Percentiles rank a stretch among this genome's conserved stretches.
Conservation (phyloP, 2,888 invertebrate genomes). For the Ganaspis brasiliensis region DNA sequence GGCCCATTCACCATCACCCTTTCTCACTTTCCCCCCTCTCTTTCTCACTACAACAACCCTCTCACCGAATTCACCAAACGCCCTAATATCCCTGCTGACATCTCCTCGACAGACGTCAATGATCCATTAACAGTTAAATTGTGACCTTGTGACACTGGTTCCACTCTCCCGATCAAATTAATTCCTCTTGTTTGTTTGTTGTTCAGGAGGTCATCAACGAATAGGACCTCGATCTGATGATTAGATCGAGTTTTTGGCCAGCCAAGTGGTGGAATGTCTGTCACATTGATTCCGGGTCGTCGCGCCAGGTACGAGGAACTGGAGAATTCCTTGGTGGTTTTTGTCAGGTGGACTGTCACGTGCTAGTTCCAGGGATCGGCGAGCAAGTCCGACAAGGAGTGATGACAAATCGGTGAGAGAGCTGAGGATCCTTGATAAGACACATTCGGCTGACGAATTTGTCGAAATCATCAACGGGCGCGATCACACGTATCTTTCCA, state of each 20-base stretch:
- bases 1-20: conserved; percentile 75
- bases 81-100: conserved; percentile 5
- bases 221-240: not conserved
- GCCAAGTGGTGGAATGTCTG: not conserved
- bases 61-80: conserved; percentile 20
- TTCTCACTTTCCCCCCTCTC: conserved; percentile 52
- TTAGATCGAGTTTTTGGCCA: conserved; percentile 6
- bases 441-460: conserved; percentile 57
- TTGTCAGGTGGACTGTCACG: conserved; percentile 26
- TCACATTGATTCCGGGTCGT: conserved; percentile 43
- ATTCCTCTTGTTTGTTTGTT: too few relatives aligned
- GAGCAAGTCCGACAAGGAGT: conserved; percentile 21
- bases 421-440: conserved; percentile 59
- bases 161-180: too few relatives aligned
- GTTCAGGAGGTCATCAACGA: too few relatives aligned
- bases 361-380: conserved; percentile 17
- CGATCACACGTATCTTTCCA: conserved; percentile 72
- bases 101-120: not conserved
- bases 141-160: too few relatives aligned
- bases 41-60: conserved; percentile 48
- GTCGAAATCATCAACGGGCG: conserved; percentile 53
- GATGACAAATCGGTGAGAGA: not conserved
- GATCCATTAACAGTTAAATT: not conserved
- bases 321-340: conserved; percentile 23
- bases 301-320: conserved; percentile 27